phyloP scores from a whole-genome alignment of 2,888 invertebrate species.

The Brenthis hecate region DNA sequence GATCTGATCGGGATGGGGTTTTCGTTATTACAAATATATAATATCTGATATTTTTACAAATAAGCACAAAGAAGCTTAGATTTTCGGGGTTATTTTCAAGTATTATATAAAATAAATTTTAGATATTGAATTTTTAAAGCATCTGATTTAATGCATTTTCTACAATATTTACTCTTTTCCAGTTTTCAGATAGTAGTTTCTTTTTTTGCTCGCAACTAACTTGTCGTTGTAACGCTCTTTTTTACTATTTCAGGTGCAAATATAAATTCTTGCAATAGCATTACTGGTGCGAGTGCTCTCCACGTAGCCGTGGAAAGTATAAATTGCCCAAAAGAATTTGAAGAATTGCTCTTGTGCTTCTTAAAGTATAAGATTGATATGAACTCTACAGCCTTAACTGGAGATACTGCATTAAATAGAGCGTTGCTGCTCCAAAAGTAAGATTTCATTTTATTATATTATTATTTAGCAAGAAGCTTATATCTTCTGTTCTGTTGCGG shows the following conservation, averaged over 20 bases:
- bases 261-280: slow-evolving; percentile 76
- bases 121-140: too few species aligned
- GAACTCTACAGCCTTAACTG: slow-evolving; percentile 69
- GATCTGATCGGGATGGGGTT: too few species aligned
- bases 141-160: too few species aligned
- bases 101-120: too few species aligned
- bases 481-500: too few species aligned
- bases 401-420: slow-evolving; percentile 79
- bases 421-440: slow-evolving; percentile 77
- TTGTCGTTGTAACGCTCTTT: background rate
- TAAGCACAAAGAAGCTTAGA: too few species aligned
- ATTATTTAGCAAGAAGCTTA: background rate
- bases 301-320: slow-evolving; percentile 84
- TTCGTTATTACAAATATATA: too few species aligned
- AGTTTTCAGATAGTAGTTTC: too few species aligned
- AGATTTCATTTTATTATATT: slow-evolving; percentile 29
- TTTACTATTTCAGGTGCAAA: slow-evolving; percentile 74
- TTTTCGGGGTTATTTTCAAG: background rate
- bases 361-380: slow-evolving; percentile 71
- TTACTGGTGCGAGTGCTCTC: slow-evolving; percentile 82
- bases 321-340: slow-evolving; percentile 73
- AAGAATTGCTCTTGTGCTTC: slow-evolving; percentile 75
- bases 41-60: too few species aligned
- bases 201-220: background rate
- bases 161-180: too few species aligned